A percentile compares a stretch with the other conserved stretches of the same genome.
These are phyloP conservation scores for Pterocles burchelli DNA, from an alignment of 2,113 vertebrate genomes.

Conservation along the genomic window DNA sequence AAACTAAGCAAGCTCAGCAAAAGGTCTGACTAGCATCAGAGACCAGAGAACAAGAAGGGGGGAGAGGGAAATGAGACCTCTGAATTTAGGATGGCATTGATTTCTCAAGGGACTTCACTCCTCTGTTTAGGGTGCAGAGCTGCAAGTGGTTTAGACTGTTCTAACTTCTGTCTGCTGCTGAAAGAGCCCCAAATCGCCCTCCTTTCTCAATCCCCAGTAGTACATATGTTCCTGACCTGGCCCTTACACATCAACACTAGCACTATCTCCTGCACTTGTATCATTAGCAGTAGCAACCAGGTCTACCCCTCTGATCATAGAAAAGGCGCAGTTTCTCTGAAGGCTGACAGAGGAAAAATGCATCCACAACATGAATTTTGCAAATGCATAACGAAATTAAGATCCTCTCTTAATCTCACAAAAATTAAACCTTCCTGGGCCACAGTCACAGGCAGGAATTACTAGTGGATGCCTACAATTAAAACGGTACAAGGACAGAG, in stretches of 20 bases:
- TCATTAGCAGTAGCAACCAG: not conserved
- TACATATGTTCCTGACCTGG: not conserved
- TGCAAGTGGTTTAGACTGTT: not conserved
- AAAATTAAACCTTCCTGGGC: not conserved
- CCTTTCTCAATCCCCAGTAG: not conserved
- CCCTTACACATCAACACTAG: rapidly evolving
- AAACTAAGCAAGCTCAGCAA: not conserved
- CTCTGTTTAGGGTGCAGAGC: not conserved
- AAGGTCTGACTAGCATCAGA: not conserved
- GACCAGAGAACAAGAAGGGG: not conserved
- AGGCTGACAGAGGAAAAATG: not conserved
- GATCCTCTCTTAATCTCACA: not conserved
- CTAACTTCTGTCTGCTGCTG: not conserved
- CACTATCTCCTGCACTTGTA: not conserved
- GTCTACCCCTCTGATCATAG: not conserved
- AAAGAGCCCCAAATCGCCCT: not conserved
- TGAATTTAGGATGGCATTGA: not conserved
- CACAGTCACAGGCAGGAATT: not conserved
- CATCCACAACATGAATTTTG: not conserved
- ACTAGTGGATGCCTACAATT: not conserved
- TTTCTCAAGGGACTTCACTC: not conserved
- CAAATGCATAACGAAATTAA: not conserved
- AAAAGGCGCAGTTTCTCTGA: not conserved
- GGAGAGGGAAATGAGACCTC: not conserved
- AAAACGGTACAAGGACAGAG: not conserved